Conservation (phyloP, 1,140 invertebrate species). For the Fopius arisanus region DNA sequence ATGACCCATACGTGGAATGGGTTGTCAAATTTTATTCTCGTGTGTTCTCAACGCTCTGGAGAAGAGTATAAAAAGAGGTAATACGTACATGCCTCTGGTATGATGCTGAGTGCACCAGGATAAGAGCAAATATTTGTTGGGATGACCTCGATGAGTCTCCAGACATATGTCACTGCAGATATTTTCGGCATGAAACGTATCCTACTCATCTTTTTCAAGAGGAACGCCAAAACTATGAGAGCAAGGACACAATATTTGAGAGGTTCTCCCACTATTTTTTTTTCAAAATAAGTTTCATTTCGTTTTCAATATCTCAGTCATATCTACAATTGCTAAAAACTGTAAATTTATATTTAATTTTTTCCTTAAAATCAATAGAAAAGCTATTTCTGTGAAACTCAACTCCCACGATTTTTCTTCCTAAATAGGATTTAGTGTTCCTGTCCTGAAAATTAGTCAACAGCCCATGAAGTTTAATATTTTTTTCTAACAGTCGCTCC, state of each 20-base stretch:
- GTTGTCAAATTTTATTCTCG: slow-evolving; percentile 5
- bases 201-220: neutral
- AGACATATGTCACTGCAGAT: neutral
- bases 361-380: too few relatives aligned
- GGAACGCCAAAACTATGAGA: neutral
- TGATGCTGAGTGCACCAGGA: neutral
- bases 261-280: neutral
- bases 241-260: neutral
- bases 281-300: too few relatives aligned
- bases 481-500: too few relatives aligned
- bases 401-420: too few relatives aligned
- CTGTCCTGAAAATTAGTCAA: too few relatives aligned
- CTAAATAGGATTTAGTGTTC: too few relatives aligned
- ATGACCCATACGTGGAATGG: neutral
- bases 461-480: too few relatives aligned
- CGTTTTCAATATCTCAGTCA: too few relatives aligned
- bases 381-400: too few relatives aligned
- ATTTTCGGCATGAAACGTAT: neutral
- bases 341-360: too few relatives aligned
- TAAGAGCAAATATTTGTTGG: slow-evolving; percentile 15
- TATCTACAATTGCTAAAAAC: too few relatives aligned
- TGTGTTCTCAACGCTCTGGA: slow-evolving; percentile 5
- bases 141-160: slow-evolving; percentile 12
- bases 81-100: neutral
- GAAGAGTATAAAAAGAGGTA: neutral